Base-by-base conservation (phyloP, 2,113 vertebrate genomes). In the Hepsetus odoe region DNA sequence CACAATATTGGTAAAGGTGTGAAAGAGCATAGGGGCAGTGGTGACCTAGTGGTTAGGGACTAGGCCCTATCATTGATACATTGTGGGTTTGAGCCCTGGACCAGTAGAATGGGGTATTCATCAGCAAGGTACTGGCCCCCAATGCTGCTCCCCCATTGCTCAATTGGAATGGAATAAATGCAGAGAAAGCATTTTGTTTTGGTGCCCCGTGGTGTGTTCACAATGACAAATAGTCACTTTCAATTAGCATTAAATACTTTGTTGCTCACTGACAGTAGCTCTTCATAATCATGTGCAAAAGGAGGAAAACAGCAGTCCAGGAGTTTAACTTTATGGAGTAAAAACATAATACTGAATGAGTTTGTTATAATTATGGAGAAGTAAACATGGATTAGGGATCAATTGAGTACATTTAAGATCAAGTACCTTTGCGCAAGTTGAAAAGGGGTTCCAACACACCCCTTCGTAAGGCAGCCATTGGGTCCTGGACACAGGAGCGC, bases 401-500 rank as follows among this genome's bases (percentile, higher is more conserved):
- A 61, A 6, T 61, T 30, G 16, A 35, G 5, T 1, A 2, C 18
- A n/a, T 35, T 10, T 32, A 26, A 9, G 12, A 32, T 64, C 32
- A 14, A 7, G 26, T 93, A 99, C 98, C 98, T 82, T 93, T 95
- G 78, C 95, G 93, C 58, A 99, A 94, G 84, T 55, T 93, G 26
- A 84, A 72, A 0, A 99, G 93, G 0, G 98, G 98, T n/a, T 99
- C 96, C 80, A 99, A 80, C 38, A 99, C 93, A 0, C 98, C 98
- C 72, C 97, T 94, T 70, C 85, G 89, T 87, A 99, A 96, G 38
- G 98, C 98, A 0, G 94, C 94, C 71, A 92, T 92, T 0, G 98
- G 98, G 79, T 99, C 98, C 78, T 99, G 98, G 32, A 99, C 96
- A 20, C 98, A 99, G 11, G 98, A 97, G 42, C 98, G 89, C 33